Percentiles rank a stretch among this genome's conserved stretches.
phyloP scores from a whole-genome alignment of 2,888 invertebrate species.

The Hypomecis atomaria region DNA sequence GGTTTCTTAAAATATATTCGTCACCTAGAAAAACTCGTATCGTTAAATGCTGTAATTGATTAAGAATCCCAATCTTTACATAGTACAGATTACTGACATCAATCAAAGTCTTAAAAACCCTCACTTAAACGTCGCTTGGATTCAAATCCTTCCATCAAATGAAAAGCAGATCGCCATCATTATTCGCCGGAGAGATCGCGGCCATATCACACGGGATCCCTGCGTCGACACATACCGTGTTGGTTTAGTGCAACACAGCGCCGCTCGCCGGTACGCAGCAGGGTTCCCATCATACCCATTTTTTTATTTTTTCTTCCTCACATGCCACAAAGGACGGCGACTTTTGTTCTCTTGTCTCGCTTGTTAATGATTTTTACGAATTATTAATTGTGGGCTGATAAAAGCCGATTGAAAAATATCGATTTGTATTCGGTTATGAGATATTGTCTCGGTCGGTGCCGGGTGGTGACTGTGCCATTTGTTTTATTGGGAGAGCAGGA shows the following conservation, averaged over 20 bases:
- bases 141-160: conserved; percentile 22
- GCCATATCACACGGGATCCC: conserved; percentile 55
- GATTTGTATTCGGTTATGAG: conserved; percentile 46
- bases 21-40: no score
- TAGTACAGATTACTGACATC: not conserved
- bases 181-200: conserved; percentile 38
- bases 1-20: no score
- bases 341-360: conserved; percentile 81
- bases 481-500: conserved; percentile 14
- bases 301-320: conserved; percentile 62
- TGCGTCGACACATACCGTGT: conserved; percentile 76
- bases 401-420: conserved; percentile 80
- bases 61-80: not conserved
- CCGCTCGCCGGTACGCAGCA: conserved; percentile 61
- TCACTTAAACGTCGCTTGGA: not conserved
- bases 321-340: conserved; percentile 79
- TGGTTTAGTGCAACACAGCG: conserved; percentile 64
- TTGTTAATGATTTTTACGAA: conserved; percentile 83
- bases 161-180: conserved; percentile 20
- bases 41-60: no score
- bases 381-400: conserved; percentile 81
- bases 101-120: conserved; percentile 2
- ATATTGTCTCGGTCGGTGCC: conserved; percentile 35
- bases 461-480: conserved; percentile 26
- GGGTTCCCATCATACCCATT: conserved; percentile 57